Conservation (phyloP, 1,140 invertebrate genomes). For the Plectus sambesii region DNA sequence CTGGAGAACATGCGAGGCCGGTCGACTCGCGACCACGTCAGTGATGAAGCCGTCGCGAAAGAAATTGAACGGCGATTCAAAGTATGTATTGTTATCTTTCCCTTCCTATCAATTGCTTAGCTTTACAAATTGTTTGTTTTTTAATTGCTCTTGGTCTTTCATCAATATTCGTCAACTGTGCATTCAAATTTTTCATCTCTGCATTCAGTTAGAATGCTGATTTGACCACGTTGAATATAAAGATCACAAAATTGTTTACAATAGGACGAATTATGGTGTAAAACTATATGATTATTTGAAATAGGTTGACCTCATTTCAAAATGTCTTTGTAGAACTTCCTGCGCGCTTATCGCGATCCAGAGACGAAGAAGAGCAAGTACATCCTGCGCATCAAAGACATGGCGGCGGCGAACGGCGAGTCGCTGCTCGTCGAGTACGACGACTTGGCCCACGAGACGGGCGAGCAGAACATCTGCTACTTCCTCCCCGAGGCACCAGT, state of each 20-base stretch:
- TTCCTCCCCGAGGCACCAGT: conserved; percentile 92
- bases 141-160: too few relatives aligned
- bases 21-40: conserved; percentile 83
- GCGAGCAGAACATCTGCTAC: conserved; percentile 80
- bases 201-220: too few relatives aligned
- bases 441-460: conserved; percentile 63
- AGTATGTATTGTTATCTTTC: conserved; percentile 63
- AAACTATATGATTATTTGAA: conserved; percentile 12
- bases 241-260: too few relatives aligned
- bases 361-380: conserved; percentile 29
- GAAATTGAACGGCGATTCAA: conserved; percentile 95
- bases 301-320: not conserved
- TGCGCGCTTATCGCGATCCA: conserved; percentile 32
- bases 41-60: conserved; percentile 81
- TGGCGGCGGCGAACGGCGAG: conserved; percentile 54
- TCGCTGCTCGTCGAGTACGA: conserved; percentile 90
- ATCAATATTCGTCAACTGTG: too few relatives aligned
- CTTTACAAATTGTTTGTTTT: conserved; percentile 14
- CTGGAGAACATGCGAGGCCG: conserved; percentile 71
- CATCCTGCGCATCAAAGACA: conserved; percentile 34
- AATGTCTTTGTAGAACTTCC: conserved; percentile 36
- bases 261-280: too few relatives aligned
- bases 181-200: too few relatives aligned
- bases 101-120: conserved; percentile 4
- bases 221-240: too few relatives aligned